phyloP scores from a whole-genome alignment of 2,888 invertebrate genomes.

The Tinea pellionella region DNA sequence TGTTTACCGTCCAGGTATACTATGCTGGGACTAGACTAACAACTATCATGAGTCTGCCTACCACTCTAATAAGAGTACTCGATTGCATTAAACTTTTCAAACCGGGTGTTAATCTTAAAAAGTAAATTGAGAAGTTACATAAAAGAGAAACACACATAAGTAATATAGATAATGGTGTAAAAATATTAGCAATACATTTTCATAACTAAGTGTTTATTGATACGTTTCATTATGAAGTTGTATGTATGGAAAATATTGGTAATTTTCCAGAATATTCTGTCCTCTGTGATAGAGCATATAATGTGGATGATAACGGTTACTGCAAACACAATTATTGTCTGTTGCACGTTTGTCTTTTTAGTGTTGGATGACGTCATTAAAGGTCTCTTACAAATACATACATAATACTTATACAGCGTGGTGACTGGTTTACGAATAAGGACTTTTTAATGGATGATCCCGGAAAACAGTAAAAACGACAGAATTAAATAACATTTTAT shows the following conservation, averaged over 20 bases:
- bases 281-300: constrained; percentile 23
- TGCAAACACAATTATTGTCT: constrained; percentile 65
- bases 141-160: background rate
- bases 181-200: constrained; percentile 8
- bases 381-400: background rate
- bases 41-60: too few relatives aligned
- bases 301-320: constrained; percentile 48
- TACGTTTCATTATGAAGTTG: background rate
- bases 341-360: constrained; percentile 37
- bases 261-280: constrained; percentile 28
- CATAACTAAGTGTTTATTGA: background rate
- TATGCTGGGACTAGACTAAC: too few relatives aligned
- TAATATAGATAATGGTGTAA: constrained; percentile 7
- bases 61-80: too few relatives aligned
- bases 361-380: background rate
- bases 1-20: too few relatives aligned
- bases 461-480: too few relatives aligned
- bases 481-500: too few relatives aligned
- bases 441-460: background rate
- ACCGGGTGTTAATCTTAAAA: too few relatives aligned
- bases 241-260: background rate
- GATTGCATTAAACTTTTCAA: too few relatives aligned
- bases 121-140: background rate
- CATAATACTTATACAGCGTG: background rate
- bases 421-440: background rate